phyloP scores from a whole-genome alignment of 2,113 vertebrate species.

The Furnarius figulus region DNA sequence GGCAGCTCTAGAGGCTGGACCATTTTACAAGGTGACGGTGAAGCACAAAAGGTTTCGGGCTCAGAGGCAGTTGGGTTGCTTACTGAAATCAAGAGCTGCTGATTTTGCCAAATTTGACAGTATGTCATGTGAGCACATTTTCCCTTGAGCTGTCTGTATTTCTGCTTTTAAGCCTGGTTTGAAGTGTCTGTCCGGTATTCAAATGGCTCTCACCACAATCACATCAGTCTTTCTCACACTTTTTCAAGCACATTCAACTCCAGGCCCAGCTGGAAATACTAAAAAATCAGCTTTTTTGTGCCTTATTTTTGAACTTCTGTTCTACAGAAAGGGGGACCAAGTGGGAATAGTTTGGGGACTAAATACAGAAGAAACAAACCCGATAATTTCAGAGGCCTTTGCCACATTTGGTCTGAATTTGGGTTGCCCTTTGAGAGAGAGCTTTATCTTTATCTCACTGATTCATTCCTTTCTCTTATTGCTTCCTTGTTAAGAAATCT shows the following conservation, averaged over 20 bases:
- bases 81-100: neutral
- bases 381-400: neutral
- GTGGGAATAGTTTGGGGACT: neutral
- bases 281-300: neutral
- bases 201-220: neutral
- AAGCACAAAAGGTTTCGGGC: neutral
- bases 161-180: neutral
- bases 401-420: slow-evolving; percentile 28
- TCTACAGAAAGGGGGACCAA: neutral
- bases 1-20: neutral
- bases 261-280: neutral
- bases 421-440: neutral
- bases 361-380: neutral
- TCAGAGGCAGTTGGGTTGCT: neutral
- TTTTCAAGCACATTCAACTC: neutral
- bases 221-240: neutral
- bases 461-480: slow-evolving; percentile 12
- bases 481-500: slow-evolving; percentile 23
- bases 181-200: neutral
- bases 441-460: slow-evolving; percentile 15
- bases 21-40: neutral
- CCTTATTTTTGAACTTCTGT: slow-evolving; percentile 11
- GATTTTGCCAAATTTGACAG: slow-evolving; percentile 10
- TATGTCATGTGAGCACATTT: neutral
- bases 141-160: neutral